Evolutionary conservation across 2,797 vertebrate species (phyloP), one percentile per base, ranked within the genome.

Genomic region (Vireo griseus): DNA sequence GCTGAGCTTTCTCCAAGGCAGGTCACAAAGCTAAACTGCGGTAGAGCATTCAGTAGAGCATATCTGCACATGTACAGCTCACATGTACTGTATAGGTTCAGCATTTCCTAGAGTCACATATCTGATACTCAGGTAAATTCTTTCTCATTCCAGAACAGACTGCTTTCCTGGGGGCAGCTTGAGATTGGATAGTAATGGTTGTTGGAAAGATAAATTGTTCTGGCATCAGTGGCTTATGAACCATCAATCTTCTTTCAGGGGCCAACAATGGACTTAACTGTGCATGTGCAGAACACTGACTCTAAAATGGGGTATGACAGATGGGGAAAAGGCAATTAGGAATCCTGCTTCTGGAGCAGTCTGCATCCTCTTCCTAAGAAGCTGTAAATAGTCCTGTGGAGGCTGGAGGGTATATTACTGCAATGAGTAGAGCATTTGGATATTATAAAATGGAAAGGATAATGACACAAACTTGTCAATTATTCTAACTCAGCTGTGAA

Each of bases 141-240:
- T 85, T 79, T 58, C n/a, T 66, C 13, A 3, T 76, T 90, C 40
- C 11, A 22, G 50, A 87, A n/a, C 47, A 67, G 40, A n/a, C 48
- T 66, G 11, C 45, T 92, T 88, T 95, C 94, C 67, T 71, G 54
- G 11, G 73, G 81, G 51, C 75, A 85, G 9, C 26, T 82, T 18
- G 63, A 79, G 78, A 87, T 88, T 85, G 68, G 37, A 13, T 82
- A 50, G 78, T 55, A 29, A 39, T 87, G 29, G 44, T 37, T 89
- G 9, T 71, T 79, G 78, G 65, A 55, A 85, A 87, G 84, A 94
- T 77, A 77, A 94, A 94, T 88, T 80, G 65, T 77, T 74, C 78
- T 90, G 81, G 25, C 85, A 67, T 87, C 26, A 48, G 71, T 83
- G 24, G 20, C 29, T 92, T 79, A 13, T 57, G 68, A 79, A 24